phyloP scores from a whole-genome alignment of 2,113 vertebrate genomes.

The Chrysochloris asiatica region DNA sequence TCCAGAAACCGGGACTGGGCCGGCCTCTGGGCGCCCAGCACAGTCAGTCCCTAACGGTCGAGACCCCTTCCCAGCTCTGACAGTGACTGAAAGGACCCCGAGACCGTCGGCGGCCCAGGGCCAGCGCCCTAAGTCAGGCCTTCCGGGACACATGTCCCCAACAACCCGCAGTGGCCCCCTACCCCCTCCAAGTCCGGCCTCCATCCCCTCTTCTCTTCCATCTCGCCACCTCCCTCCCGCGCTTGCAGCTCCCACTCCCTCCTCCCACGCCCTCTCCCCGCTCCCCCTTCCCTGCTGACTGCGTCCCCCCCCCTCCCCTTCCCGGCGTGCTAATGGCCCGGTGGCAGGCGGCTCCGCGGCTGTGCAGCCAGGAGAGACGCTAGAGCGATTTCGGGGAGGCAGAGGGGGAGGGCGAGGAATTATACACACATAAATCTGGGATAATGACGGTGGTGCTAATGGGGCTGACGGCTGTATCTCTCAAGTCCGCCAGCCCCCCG shows the following conservation, averaged over 20 bases:
- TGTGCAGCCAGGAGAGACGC: constrained; percentile 40
- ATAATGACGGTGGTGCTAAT: constrained; percentile 56
- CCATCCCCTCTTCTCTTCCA: not conserved
- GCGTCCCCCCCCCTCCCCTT: not conserved
- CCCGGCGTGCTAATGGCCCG: constrained; percentile 45
- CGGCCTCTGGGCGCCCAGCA: not conserved
- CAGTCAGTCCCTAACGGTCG: not conserved
- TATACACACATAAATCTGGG: constrained; percentile 24
- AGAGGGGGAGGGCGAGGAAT: not conserved
- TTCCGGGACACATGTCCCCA: not conserved
- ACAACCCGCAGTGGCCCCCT: not conserved
- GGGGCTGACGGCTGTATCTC: not conserved
- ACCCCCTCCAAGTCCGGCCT: not conserved
- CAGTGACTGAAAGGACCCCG: not conserved
- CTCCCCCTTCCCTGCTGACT: not conserved
- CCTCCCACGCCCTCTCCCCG: not conserved
- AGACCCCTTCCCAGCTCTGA: not conserved
- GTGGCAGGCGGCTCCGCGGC: constrained; percentile 3
- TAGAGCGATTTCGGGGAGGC: not conserved
- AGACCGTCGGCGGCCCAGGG: not conserved
- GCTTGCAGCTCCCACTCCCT: not conserved
- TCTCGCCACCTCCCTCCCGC: not conserved
- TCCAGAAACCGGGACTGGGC: not conserved
- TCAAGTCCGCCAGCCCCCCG: not conserved
- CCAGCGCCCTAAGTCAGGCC: not conserved